These are phyloP conservation scores for Pollenia angustigena DNA, from an alignment of 2,888 invertebrate genomes.

Conservation along the genomic window DNA sequence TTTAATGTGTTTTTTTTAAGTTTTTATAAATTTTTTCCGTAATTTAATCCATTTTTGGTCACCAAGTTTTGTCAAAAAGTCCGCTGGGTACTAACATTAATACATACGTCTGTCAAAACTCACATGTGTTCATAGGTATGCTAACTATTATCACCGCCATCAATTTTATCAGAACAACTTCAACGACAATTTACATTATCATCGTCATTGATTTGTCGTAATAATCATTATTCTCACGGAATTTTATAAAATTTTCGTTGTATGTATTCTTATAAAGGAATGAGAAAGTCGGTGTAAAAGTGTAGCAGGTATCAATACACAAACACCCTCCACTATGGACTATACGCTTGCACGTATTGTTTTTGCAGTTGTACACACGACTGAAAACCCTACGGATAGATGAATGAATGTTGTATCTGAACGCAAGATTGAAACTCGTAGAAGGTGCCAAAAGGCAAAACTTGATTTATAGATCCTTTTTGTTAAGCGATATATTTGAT, in stretches of 20 bases:
- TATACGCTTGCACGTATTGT: not conserved
- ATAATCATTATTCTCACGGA: slow-evolving; percentile 21
- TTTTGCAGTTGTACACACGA: not conserved
- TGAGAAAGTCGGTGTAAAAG: not conserved
- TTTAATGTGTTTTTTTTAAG: too few relatives aligned
- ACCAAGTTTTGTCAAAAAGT: too few relatives aligned
- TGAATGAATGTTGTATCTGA: slow-evolving; percentile 2
- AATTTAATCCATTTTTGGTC: too few relatives aligned
- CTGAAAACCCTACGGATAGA: not conserved
- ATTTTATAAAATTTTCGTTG: not conserved
- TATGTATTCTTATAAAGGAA: not conserved
- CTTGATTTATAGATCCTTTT: slow-evolving; percentile 74
- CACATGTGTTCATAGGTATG: too few relatives aligned
- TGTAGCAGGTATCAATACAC: not conserved
- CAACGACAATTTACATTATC: slow-evolving; percentile 55
- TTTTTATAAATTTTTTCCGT: too few relatives aligned
- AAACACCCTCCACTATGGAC: slow-evolving; percentile 1
- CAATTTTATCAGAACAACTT: slow-evolving; percentile 61
- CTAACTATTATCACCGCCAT: slow-evolving; percentile 36
- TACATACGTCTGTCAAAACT: too few relatives aligned
- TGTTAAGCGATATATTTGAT: slow-evolving; percentile 74
- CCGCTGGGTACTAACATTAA: too few relatives aligned
- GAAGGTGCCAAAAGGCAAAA: slow-evolving; percentile 65
- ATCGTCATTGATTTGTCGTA: slow-evolving; percentile 55
- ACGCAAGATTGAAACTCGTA: slow-evolving; percentile 14